Base-by-base conservation (phyloP, 2,113 vertebrate species). In the Sturnus vulgaris region DNA sequence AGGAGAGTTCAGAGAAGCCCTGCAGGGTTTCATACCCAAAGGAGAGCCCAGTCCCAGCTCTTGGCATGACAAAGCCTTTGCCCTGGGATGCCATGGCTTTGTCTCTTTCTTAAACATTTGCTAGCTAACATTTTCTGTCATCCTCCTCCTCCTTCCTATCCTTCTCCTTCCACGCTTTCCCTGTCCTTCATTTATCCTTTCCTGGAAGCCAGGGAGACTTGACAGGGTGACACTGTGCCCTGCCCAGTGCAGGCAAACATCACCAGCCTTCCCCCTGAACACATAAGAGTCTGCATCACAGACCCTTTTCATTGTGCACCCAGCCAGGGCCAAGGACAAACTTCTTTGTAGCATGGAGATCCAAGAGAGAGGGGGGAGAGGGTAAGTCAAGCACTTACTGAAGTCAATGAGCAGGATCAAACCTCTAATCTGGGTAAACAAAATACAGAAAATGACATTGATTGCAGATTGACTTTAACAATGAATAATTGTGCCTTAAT, bases 381-480 rank as follows among this genome's bases (percentile, higher is more conserved):
- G 39, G 40, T 11, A 73, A 80, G 52, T 42, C 59, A 59, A 82
- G 75, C 68, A 70, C 88, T 93, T 72, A 84, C 37, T 88, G 88
- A 96, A 96, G 93, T 94, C 90, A 96, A 71, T 77, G 81, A 94
- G 86, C 71, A 78, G 59, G 81, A 93, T 91, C 92, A 96, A 96
- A 82, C 88, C 39, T 71, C 95, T 96, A 92, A 95, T 97, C 90
- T 91, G 71, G 65, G 86, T 89, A 97, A 97, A 96, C 96, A 96
- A 95, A 93, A 93, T 85, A 87, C 57, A 97, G 96, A 97, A 97
- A 97, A 96, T 84, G 42, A 92, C 97, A 98, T 96, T 97, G 98
- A 98, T 97, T 97, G 97, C 88, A 94, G 96, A 98, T 97, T 96
- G 97, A 96, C 96, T 97, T 98, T 97, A 98, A 97, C 93, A 98